These are phyloP conservation scores for Callitettix versicolor DNA, from an alignment of 1,140 invertebrate species.

Conservation along the genomic window DNA sequence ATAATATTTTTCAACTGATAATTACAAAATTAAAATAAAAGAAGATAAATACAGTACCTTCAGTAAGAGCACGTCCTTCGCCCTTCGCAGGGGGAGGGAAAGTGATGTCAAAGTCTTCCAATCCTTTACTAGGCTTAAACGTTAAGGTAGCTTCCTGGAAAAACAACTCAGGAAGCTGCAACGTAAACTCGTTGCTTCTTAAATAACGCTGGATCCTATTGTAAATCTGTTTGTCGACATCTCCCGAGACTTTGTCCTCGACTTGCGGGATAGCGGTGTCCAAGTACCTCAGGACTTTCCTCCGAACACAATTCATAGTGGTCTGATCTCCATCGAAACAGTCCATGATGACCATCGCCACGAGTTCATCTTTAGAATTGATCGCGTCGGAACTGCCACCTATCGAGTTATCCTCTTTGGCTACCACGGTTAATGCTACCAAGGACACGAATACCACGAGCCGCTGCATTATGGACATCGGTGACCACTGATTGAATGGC, in stretches of 20 bases:
- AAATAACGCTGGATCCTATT: slow-evolving; percentile 45
- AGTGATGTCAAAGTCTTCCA: slow-evolving; percentile 45
- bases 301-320: slow-evolving; percentile 56
- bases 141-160: slow-evolving; percentile 34
- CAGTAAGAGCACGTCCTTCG: neutral
- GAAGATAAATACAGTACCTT: neutral
- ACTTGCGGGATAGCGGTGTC: slow-evolving; percentile 32
- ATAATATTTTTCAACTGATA: too few relatives aligned
- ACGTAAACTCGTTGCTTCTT: slow-evolving; percentile 54
- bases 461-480: neutral
- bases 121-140: slow-evolving; percentile 35
- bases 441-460: neutral
- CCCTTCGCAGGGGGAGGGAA: slow-evolving; percentile 34
- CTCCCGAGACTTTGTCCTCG: slow-evolving; percentile 41
- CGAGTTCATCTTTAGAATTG: slow-evolving; percentile 47
- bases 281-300: slow-evolving; percentile 57
- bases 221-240: slow-evolving; percentile 22
- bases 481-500: neutral
- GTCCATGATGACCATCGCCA: slow-evolving; percentile 56
- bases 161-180: slow-evolving; percentile 45
- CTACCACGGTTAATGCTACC: neutral
- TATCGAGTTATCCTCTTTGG: slow-evolving; percentile 7
- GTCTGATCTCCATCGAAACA: slow-evolving; percentile 49
- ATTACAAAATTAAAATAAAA: neutral
- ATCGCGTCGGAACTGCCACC: slow-evolving; percentile 18